Evolutionary conservation across 2,113 vertebrate species (phyloP).

Genomic region (Pteropus alecto): DNA sequence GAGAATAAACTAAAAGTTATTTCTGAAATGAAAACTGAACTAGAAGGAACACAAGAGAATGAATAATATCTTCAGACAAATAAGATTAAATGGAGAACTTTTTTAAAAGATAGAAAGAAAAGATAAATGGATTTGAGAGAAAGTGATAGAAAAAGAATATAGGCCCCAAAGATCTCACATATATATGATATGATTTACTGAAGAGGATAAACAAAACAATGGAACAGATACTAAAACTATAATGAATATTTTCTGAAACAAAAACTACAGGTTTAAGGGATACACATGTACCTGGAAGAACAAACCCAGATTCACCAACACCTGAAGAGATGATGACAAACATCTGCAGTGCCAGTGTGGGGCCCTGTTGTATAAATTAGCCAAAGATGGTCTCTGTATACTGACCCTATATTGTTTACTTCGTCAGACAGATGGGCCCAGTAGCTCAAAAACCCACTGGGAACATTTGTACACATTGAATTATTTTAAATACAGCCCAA

Average conservation of each 20-base stretch:
- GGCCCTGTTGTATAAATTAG: not conserved
- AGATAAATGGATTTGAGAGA: not conserved
- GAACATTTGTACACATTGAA: not conserved
- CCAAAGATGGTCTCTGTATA: not conserved
- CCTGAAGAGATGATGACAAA: not conserved
- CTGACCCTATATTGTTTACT: not conserved
- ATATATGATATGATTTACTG: not conserved
- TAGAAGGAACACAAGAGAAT: not conserved
- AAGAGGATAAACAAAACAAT: not conserved
- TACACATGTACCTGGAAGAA: not conserved
- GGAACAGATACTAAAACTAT: not conserved
- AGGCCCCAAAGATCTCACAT: not conserved
- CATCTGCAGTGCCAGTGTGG: no score
- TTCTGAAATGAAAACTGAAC: not conserved
- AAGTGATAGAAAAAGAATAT: not conserved
- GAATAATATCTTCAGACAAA: not conserved
- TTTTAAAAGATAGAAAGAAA: not conserved
- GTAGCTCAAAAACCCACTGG: not conserved
- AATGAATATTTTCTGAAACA: not conserved
- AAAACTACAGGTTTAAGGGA: not conserved
- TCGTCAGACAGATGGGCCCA: not conserved
- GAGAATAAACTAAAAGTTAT: not conserved
- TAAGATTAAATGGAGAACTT: not conserved
- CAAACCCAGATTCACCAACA: not conserved
- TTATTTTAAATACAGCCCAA: not conserved